Evolutionary conservation across 2,113 vertebrate genomes (phyloP).

Genomic region (Vombatus ursinus): DNA sequence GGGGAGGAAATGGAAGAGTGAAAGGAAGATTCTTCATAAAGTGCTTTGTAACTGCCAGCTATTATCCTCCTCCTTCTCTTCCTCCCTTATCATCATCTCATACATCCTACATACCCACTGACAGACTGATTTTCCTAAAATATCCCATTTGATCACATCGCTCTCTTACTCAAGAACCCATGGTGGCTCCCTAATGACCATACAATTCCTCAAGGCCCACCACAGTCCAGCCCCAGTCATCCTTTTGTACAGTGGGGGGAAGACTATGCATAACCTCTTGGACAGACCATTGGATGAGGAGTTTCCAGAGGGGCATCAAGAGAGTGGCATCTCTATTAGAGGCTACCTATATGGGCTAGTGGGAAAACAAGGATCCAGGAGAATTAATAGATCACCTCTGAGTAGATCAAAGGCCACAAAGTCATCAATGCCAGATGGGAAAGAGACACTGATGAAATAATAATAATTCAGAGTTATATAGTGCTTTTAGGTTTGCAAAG

Average conservation of each 20-base stretch:
- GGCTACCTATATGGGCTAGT: background rate
- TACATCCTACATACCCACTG: background rate
- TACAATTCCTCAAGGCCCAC: background rate
- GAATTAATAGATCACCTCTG: background rate
- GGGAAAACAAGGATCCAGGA: background rate
- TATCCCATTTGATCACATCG: background rate
- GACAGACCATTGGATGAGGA: background rate
- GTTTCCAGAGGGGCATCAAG: background rate
- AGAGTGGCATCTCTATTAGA: background rate
- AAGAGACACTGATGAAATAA: background rate
- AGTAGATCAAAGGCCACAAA: background rate
- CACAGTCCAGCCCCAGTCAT: background rate
- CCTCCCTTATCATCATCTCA: background rate
- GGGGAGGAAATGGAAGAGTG: constrained; percentile 24
- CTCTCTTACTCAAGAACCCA: background rate
- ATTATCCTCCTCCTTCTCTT: background rate
- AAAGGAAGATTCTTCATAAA: background rate
- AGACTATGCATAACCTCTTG: background rate
- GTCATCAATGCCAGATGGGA: background rate
- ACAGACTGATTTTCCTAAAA: background rate
- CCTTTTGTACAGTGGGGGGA: background rate
- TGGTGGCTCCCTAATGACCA: background rate
- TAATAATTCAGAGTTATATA: background rate
- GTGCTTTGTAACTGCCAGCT: background rate
- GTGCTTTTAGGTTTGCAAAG: background rate